These are phyloP conservation scores for Metopolophium dirhodum DNA, from an alignment of 1,140 invertebrate species.

Conservation along the genomic window DNA sequence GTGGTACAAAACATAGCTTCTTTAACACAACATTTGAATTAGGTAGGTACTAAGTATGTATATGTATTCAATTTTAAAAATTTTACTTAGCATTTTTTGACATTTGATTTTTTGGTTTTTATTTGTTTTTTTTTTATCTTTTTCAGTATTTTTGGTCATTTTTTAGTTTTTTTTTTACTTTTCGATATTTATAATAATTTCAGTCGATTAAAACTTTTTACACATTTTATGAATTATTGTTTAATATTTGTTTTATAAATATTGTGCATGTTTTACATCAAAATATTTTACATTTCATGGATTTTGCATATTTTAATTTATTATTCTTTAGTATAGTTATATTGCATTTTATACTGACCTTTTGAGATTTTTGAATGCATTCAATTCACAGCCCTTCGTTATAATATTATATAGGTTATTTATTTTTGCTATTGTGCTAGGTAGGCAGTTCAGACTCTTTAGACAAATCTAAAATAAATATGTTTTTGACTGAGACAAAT, in stretches of 20 bases:
- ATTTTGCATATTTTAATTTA: not conserved
- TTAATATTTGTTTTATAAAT: not conserved
- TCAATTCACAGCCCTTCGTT: not conserved
- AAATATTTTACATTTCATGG: not conserved
- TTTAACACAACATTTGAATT: not conserved
- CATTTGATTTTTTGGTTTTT: not conserved
- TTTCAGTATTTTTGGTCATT: no score
- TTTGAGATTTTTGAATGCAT: not conserved
- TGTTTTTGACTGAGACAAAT: no score
- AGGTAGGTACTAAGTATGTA: not conserved
- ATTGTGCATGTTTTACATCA: not conserved
- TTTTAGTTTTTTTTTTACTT: no score
- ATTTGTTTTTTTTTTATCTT: no score
- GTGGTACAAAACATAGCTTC: not conserved
- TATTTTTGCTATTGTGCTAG: no score
- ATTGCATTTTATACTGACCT: not conserved
- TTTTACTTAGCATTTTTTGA: not conserved
- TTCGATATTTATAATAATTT: not conserved
- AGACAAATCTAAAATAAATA: not conserved
- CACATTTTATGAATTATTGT: not conserved
- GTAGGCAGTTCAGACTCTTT: not conserved
- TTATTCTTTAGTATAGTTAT: not conserved
- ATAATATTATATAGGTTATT: not conserved
- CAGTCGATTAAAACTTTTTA: not conserved
- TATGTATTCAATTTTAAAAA: not conserved